Evolutionary conservation across 2,113 vertebrate species (phyloP).

Genomic region (Jacana jacana): DNA sequence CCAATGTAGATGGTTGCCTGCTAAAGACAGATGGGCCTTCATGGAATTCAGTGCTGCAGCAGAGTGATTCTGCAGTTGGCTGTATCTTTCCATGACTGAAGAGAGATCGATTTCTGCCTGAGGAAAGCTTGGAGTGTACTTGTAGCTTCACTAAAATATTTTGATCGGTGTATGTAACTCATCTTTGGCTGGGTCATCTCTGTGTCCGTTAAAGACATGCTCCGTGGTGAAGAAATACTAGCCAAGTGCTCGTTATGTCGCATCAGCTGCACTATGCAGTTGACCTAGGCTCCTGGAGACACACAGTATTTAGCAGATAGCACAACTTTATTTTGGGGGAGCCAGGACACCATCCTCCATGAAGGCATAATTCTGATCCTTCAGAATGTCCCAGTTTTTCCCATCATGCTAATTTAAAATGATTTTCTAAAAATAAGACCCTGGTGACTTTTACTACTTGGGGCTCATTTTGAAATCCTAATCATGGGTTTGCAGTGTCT

Average conservation of each 20-base stretch:
- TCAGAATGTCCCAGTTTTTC: background rate
- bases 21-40: background rate
- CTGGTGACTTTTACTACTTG: background rate
- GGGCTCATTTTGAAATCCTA: background rate
- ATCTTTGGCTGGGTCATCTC: background rate
- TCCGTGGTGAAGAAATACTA: background rate
- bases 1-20: background rate
- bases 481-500: background rate
- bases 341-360: background rate
- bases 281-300: background rate
- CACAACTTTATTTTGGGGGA: background rate
- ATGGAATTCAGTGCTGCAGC: background rate
- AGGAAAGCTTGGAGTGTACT: slow-evolving; percentile 28
- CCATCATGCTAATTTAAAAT: background rate
- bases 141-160: background rate
- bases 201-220: background rate
- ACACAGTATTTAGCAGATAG: background rate
- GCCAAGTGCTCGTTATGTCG: background rate
- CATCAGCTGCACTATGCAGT: background rate
- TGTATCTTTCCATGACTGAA: slow-evolving; percentile 12
- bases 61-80: background rate
- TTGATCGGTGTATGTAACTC: background rate
- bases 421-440: background rate
- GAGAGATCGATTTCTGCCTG: slow-evolving; percentile 42
- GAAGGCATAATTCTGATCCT: background rate